These are phyloP conservation scores for Drosophila pallidifrons DNA, from an alignment of 1,140 invertebrate species.

Conservation along the genomic window DNA sequence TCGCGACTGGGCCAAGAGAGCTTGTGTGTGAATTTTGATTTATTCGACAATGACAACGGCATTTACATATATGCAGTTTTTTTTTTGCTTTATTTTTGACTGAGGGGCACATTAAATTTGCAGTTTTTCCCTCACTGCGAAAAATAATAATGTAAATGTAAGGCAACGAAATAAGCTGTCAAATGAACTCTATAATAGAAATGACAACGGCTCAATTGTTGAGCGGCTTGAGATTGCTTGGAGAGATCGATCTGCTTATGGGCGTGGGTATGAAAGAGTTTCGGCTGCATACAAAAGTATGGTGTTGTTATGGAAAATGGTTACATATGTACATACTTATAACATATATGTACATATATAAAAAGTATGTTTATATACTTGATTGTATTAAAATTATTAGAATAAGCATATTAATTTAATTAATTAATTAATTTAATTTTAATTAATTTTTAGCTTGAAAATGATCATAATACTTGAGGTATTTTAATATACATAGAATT, in stretches of 20 bases:
- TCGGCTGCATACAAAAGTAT: neutral
- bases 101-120: conserved; percentile 24
- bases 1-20: conserved; percentile 46
- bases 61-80: conserved; percentile 51
- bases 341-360: too few species aligned
- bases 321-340: too few species aligned
- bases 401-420: too few species aligned
- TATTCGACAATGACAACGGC: conserved; percentile 62
- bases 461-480: too few species aligned
- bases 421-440: too few species aligned
- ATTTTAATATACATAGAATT: too few species aligned
- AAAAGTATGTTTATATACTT: too few species aligned
- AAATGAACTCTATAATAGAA: conserved; percentile 15
- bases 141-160: conserved; percentile 22
- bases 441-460: too few species aligned
- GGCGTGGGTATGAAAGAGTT: neutral
- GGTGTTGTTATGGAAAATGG: too few species aligned
- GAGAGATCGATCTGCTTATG: neutral
- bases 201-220: conserved; percentile 13
- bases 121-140: conserved; percentile 3
- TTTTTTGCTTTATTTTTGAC: conserved; percentile 33
- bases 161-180: conserved; percentile 30
- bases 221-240: neutral
- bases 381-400: too few species aligned
- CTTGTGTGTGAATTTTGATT: conserved; percentile 66